These are phyloP conservation scores for Schizopygopsis malacanthus DNA, from an alignment of 2,797 vertebrate genomes.

Conservation along the genomic window DNA sequence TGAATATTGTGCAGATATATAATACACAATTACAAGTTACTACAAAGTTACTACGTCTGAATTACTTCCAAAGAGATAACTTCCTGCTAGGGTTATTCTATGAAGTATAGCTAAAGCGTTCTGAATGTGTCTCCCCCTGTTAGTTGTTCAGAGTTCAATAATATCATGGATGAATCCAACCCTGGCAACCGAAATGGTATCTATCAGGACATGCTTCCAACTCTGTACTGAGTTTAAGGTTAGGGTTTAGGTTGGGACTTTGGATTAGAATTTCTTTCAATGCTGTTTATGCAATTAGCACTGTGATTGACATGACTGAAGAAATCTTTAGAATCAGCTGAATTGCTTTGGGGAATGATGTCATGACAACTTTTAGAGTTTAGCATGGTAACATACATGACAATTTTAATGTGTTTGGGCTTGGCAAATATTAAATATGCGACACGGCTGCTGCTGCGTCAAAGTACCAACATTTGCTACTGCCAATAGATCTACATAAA, in stretches of 20 bases:
- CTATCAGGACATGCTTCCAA: not conserved
- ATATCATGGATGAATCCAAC: not conserved
- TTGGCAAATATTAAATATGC: not conserved
- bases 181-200: not conserved
- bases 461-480: not conserved
- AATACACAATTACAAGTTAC: not conserved
- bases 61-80: not conserved
- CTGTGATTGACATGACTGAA: not conserved
- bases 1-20: not conserved
- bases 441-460: too few relatives aligned
- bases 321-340: not conserved
- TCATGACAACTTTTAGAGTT: not conserved
- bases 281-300: too few relatives aligned
- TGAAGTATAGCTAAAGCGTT: not conserved
- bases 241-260: not conserved
- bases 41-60: not conserved
- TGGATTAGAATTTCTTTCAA: not conserved
- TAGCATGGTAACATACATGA: not conserved
- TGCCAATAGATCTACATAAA: not conserved
- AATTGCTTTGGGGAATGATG: not conserved
- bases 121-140: not conserved
- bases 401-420: not conserved
- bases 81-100: not conserved
- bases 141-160: not conserved
- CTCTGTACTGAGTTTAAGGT: not conserved